Percentiles rank a stretch among this genome's conserved stretches.
These are phyloP conservation scores for Maniola hyperantus DNA, from an alignment of 2,888 invertebrate species.

Conservation along the genomic window DNA sequence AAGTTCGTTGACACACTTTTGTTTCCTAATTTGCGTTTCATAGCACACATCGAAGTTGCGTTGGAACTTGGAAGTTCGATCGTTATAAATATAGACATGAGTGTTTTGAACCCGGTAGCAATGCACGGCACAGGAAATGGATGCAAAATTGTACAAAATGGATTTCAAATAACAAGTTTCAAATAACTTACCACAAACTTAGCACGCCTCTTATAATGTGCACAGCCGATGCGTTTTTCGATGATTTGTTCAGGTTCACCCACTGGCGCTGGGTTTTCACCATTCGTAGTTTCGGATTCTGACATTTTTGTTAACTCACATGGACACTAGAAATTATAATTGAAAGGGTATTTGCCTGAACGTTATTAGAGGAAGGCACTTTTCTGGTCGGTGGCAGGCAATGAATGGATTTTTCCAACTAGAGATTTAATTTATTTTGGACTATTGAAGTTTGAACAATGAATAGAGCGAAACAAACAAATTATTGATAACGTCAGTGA, in stretches of 20 bases:
- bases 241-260: conserved; percentile 43
- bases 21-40: conserved; percentile 57
- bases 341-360: conserved; percentile 13
- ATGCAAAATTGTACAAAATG: conserved; percentile 7
- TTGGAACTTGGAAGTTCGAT: conserved; percentile 44
- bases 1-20: conserved; percentile 66
- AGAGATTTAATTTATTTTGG: neutral
- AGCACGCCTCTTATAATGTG: conserved; percentile 92
- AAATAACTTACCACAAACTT: conserved; percentile 90
- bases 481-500: neutral
- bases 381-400: too few relatives aligned
- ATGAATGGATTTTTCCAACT: conserved; percentile 38
- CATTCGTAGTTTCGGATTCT: conserved; percentile 50
- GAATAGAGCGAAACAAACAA: neutral
- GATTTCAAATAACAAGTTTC: conserved; percentile 52
- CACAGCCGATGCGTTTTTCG: conserved; percentile 86
- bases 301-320: conserved; percentile 58
- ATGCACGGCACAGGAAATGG: conserved; percentile 4
- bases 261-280: conserved; percentile 48
- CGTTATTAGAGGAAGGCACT: conserved; percentile 35
- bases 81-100: conserved; percentile 61
- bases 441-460: conserved; percentile 12
- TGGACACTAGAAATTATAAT: neutral
- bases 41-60: conserved; percentile 49
- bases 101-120: conserved; percentile 49